phyloP scores from a whole-genome alignment of 2,888 invertebrate genomes.

The Noctua janthina region DNA sequence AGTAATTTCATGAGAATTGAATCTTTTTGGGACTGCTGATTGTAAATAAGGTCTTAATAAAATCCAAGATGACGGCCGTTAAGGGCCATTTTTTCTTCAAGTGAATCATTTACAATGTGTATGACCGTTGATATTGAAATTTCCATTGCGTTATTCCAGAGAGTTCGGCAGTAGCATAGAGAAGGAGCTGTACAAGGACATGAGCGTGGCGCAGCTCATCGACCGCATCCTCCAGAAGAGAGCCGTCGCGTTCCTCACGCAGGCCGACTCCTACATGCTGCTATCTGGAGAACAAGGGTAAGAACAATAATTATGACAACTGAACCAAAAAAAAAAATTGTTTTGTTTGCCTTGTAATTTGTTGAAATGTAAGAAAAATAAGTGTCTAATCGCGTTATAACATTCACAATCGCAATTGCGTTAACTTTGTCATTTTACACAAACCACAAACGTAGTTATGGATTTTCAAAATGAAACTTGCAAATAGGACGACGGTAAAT shows the following conservation, averaged over 20 bases:
- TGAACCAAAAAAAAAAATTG: no score
- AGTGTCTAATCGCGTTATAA: no score
- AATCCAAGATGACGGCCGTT: neutral
- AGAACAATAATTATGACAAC: neutral
- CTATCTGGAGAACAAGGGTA: slow-evolving; percentile 23
- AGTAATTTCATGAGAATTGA: neutral
- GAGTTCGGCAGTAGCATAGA: slow-evolving; percentile 88
- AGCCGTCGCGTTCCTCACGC: slow-evolving; percentile 73
- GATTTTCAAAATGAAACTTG: no score
- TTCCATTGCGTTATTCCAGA: slow-evolving; percentile 73
- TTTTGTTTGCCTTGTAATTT: no score
- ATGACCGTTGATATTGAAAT: neutral
- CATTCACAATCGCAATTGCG: no score
- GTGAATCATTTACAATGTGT: neutral
- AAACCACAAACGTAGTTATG: no score
- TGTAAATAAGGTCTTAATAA: neutral
- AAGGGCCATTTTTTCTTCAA: neutral
- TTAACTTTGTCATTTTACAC: no score
- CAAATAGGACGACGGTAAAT: no score
- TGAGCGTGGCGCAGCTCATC: slow-evolving; percentile 89
- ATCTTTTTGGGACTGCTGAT: neutral
- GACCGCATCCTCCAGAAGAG: slow-evolving; percentile 90
- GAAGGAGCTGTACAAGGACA: slow-evolving; percentile 89
- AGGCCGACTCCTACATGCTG: slow-evolving; percentile 7
- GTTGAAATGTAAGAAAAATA: no score